Percentiles rank a stretch among this genome's conserved stretches.
phyloP scores from a whole-genome alignment of 2,888 invertebrate species.

The Macaria notata region DNA sequence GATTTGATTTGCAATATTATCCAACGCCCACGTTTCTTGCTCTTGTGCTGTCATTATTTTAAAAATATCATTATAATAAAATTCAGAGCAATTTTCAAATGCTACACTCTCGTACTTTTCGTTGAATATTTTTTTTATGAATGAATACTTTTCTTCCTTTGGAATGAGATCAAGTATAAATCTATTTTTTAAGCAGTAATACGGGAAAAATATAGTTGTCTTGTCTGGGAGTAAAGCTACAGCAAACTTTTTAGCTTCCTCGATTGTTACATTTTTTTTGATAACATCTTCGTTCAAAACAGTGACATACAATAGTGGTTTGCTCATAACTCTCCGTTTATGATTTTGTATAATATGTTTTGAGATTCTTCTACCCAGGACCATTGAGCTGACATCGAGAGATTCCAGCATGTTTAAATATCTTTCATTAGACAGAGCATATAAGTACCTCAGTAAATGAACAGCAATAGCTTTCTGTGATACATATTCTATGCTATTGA shows the following conservation, averaged over 20 bases:
- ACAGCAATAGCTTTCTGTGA: too few species aligned
- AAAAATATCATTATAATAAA: slow-evolving; percentile 42
- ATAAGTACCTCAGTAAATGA: too few species aligned
- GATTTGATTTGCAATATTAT: slow-evolving; percentile 43
- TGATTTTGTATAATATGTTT: slow-evolving; percentile 50
- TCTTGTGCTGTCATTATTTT: slow-evolving; percentile 47
- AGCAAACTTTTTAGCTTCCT: slow-evolving; percentile 49
- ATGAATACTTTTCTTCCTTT: slow-evolving; percentile 40
- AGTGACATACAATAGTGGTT: slow-evolving; percentile 44
- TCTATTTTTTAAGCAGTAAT: slow-evolving; percentile 43
- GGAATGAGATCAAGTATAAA: slow-evolving; percentile 50
- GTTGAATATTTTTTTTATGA: slow-evolving; percentile 46
- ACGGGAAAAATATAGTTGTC: slow-evolving; percentile 44
- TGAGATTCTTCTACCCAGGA: slow-evolving; percentile 43
- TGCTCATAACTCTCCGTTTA: slow-evolving; percentile 47
- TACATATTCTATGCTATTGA: too few species aligned
- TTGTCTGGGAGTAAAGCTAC: slow-evolving; percentile 41
- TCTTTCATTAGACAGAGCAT: slow-evolving; percentile 33
- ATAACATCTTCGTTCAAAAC: slow-evolving; percentile 41
- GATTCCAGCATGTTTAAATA: slow-evolving; percentile 53
- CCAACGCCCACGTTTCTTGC: slow-evolving; percentile 54
- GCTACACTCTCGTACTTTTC: slow-evolving; percentile 42
- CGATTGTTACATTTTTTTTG: slow-evolving; percentile 38
- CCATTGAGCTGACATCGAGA: too few species aligned
- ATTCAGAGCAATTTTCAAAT: slow-evolving; percentile 47